phyloP scores from a whole-genome alignment of 2,113 vertebrate species.

The Halcyon senegalensis region DNA sequence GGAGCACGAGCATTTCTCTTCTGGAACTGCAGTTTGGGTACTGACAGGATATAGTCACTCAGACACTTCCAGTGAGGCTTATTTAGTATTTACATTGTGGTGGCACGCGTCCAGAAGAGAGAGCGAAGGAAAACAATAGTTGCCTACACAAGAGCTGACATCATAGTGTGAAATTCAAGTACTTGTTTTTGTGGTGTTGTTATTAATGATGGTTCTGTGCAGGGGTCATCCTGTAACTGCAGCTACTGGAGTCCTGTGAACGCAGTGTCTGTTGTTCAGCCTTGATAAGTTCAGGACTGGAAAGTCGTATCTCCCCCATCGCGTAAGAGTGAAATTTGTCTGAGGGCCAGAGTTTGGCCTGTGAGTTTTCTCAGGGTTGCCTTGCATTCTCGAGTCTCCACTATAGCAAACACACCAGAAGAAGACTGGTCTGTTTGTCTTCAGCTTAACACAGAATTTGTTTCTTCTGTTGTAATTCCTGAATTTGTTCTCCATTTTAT shows the following conservation, averaged over 20 bases:
- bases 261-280: not conserved
- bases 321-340: not conserved
- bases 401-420: not conserved
- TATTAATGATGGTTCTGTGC: conserved; percentile 19
- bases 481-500: not conserved
- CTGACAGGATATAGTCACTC: not conserved
- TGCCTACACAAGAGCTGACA: conserved; percentile 4
- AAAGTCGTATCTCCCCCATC: not conserved
- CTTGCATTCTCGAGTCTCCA: not conserved
- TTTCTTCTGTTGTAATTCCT: not conserved
- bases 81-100: not conserved
- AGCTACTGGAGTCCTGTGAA: conserved; percentile 20
- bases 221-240: conserved; percentile 27
- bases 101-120: not conserved
- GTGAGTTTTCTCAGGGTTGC: not conserved
- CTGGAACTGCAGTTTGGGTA: not conserved
- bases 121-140: conserved; percentile 33
- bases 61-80: not conserved
- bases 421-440: not conserved
- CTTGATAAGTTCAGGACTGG: not conserved
- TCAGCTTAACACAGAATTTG: not conserved
- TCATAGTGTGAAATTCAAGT: conserved; percentile 9
- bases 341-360: not conserved
- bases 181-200: conserved; percentile 27
- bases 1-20: not conserved